Evolutionary conservation across 2,888 invertebrate species (phyloP).

Genomic region (Tridacna crocea): DNA sequence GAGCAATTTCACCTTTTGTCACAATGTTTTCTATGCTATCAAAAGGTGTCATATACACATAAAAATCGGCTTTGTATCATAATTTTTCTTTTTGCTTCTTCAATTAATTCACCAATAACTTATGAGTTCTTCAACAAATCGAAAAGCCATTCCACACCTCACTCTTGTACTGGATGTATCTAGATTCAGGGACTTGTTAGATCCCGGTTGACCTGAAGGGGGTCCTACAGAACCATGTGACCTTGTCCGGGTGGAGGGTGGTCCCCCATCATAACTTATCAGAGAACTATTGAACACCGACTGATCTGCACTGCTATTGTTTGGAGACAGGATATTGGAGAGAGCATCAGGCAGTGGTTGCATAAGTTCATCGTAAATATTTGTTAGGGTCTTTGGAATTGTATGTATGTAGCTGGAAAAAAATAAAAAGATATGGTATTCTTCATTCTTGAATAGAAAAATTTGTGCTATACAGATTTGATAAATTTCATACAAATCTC

Average conservation of each 20-base stretch:
- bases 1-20: too few relatives aligned
- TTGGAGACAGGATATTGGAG: conserved; percentile 70
- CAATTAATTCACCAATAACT: too few relatives aligned
- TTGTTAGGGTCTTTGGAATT: conserved; percentile 70
- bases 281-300: conserved; percentile 62
- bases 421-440: not conserved
- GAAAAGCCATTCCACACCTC: conserved; percentile 20
- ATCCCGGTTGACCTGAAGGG: conserved; percentile 50
- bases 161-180: conserved; percentile 42
- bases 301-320: conserved; percentile 58
- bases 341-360: conserved; percentile 75
- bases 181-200: conserved; percentile 43
- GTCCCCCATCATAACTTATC: conserved; percentile 34
- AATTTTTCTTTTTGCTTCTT: too few relatives aligned
- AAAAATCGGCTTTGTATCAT: too few relatives aligned
- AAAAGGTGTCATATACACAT: too few relatives aligned
- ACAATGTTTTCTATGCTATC: too few relatives aligned
- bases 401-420: conserved; percentile 70
- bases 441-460: too few relatives aligned
- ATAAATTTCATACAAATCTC: too few relatives aligned
- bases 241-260: conserved; percentile 54
- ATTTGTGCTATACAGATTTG: too few relatives aligned
- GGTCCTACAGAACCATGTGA: conserved; percentile 58
- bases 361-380: conserved; percentile 78
- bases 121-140: too few relatives aligned